A percentile compares a stretch with the other conserved stretches of the same genome.
These are phyloP conservation scores for Phalera bucephala DNA, from an alignment of 2,888 invertebrate species.

Conservation along the genomic window DNA sequence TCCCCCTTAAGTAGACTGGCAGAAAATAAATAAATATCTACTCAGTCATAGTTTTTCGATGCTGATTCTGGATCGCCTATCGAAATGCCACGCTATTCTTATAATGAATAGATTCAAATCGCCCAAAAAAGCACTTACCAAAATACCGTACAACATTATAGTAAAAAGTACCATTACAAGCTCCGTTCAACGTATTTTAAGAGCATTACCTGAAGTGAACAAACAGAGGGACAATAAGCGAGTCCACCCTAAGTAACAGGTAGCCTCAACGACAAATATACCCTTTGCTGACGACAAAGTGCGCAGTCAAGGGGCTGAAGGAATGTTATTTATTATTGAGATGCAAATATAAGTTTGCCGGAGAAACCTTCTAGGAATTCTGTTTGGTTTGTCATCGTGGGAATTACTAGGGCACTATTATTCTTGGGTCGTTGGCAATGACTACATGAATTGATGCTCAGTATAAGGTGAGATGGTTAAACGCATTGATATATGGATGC, in stretches of 20 bases:
- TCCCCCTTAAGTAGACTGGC: too few relatives aligned
- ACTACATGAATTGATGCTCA: too few relatives aligned
- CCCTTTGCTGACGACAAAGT: conserved; percentile 8
- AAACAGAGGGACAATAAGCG: conserved; percentile 18
- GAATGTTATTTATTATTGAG: conserved; percentile 5
- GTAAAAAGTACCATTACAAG: background rate
- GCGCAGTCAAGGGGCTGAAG: conserved; percentile 2
- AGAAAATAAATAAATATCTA: too few relatives aligned
- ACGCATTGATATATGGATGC: too few relatives aligned
- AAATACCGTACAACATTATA: background rate
- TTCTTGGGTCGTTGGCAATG: too few relatives aligned
- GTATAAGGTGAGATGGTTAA: too few relatives aligned
- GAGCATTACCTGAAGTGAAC: conserved; percentile 21
- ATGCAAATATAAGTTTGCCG: conserved; percentile 17
- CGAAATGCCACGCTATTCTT: too few relatives aligned
- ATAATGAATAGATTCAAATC: too few relatives aligned
- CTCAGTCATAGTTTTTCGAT: too few relatives aligned
- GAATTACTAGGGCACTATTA: conserved; percentile 3
- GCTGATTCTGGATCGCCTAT: too few relatives aligned
- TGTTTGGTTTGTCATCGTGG: conserved; percentile 10
- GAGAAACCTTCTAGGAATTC: conserved; percentile 21
- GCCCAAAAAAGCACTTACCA: too few relatives aligned
- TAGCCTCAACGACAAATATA: conserved; percentile 17
- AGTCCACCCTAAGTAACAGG: conserved; percentile 16
- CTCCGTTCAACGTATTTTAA: conserved; percentile 15